Base-by-base conservation (phyloP, 1,140 invertebrate species). In the Diprion similis region DNA sequence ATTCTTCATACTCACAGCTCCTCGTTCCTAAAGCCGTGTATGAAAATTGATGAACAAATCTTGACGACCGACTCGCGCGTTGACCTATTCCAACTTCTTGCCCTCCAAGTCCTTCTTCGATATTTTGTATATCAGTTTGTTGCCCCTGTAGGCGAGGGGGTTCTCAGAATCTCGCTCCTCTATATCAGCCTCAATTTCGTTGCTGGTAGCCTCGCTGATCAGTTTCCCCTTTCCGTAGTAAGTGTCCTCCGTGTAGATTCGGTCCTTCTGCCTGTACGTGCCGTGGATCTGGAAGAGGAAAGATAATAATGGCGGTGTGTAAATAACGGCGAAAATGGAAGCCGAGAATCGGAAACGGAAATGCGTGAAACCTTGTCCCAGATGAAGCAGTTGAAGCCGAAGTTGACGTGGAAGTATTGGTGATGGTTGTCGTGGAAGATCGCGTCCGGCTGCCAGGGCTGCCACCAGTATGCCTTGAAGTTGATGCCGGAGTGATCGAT, bases 371-470 rank as follows among this genome's bases (percentile, higher is more conserved):
- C 92, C 85, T 89, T 91, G 84, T 94, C 93, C 91, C 92, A 93
- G 71, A 92, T 76, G 18, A 83, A 86, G 78, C 91, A 91, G 80
- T 94, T 94, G 80, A 94, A 94, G 24, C 91, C 92, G 80, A 93
- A 94, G 81, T 94, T 95, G 73, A 92, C 91, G 78, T 94, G 93
- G 85, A 93, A 94, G 84, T 93, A 94, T 84, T 94, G 92, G 78
- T 94, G 93, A 80, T 95, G 93, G 80, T 94, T 91, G 79, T 95
- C 93, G 77, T 95, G 93, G 83, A 94, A 94, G 74, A 92, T 92
- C 0, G 92, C 91, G 77, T 92, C 90, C 0, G 93, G 93, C 83
- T 94, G 92, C 93, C 93, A 95, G 0, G 93, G 93, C 81, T 93
- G 92, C 92, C 92, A 94, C 93, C 93, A 94, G 37, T 90, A 84